A percentile compares a stretch with the other conserved stretches of the same genome.
phyloP scores from a whole-genome alignment of 2,797 vertebrate genomes.

The Discoglossus pictus region DNA sequence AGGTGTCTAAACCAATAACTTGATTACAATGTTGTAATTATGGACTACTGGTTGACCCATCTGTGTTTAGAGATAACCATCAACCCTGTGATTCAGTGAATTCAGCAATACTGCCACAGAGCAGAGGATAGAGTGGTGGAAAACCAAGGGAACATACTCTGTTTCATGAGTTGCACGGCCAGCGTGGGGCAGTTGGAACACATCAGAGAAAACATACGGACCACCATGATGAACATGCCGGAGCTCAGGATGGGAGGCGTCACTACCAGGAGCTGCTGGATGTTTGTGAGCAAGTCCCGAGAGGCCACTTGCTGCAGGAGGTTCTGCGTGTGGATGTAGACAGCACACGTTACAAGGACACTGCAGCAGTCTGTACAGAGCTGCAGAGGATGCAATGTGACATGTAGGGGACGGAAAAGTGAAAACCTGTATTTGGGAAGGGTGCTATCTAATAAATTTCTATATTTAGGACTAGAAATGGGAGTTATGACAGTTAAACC shows the following conservation, averaged over 20 bases:
- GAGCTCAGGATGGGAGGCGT: slow-evolving; percentile 97
- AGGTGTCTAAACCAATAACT: no score
- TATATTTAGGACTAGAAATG: no score
- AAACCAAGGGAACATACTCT: slow-evolving; percentile 80
- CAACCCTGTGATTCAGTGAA: no score
- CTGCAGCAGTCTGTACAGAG: background rate
- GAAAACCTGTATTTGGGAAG: no score
- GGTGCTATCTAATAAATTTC: no score
- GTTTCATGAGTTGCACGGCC: slow-evolving; percentile 98
- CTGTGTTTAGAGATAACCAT: no score
- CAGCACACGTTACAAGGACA: background rate
- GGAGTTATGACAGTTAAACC: no score
- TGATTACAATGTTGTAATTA: no score
- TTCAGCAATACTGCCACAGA: no score
- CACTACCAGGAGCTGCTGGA: slow-evolving; percentile 96
- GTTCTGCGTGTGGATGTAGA: slow-evolving; percentile 75
- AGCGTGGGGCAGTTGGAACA: slow-evolving; percentile 97
- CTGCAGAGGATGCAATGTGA: no score
- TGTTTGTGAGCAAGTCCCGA: slow-evolving; percentile 94
- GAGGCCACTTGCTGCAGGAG: slow-evolving; percentile 97
- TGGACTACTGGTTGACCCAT: no score
- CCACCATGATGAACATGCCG: slow-evolving; percentile 99
- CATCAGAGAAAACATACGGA: slow-evolving; percentile 99
- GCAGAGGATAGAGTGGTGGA: background rate
- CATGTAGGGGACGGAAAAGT: no score